phyloP scores from a whole-genome alignment of 2,797 vertebrate genomes.

The Xenopus petersii region DNA sequence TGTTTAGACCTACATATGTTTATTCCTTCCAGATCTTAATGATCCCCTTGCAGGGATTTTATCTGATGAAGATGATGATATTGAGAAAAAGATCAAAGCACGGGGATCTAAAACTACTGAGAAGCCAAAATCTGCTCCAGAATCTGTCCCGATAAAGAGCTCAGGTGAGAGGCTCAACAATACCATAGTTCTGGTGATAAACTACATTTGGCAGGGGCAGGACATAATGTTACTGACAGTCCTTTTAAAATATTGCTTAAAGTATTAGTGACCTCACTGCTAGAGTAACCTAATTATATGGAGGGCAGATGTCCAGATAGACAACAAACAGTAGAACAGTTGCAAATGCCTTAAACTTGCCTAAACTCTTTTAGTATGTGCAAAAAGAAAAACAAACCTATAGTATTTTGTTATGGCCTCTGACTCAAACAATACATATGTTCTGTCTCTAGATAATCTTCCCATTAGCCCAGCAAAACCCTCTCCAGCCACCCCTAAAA shows the following conservation, averaged over 20 bases:
- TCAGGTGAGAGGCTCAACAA: slow-evolving; percentile 1
- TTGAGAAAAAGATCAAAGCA: slow-evolving; percentile 40
- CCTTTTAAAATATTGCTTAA: too few relatives aligned
- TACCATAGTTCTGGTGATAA: too few relatives aligned
- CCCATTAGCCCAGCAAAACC: slow-evolving; percentile 50
- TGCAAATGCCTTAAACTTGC: too few relatives aligned
- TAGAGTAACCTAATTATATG: too few relatives aligned
- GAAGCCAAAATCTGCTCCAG: slow-evolving; percentile 6
- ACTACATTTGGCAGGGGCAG: too few relatives aligned
- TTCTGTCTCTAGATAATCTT: slow-evolving; percentile 39
- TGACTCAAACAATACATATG: background rate
- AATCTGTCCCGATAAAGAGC: background rate
- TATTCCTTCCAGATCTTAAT: slow-evolving; percentile 57
- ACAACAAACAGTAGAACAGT: too few relatives aligned
- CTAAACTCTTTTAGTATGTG: too few relatives aligned
- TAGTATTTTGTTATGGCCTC: too few relatives aligned
- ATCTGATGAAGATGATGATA: slow-evolving; percentile 67
- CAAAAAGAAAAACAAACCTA: too few relatives aligned
- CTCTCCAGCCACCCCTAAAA: slow-evolving; percentile 51
- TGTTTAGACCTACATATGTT: background rate
- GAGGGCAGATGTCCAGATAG: too few relatives aligned
- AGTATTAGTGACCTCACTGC: too few relatives aligned
- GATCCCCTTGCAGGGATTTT: slow-evolving; percentile 70
- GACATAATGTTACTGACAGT: too few relatives aligned
- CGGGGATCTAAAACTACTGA: slow-evolving; percentile 1